Evolutionary conservation across 2,888 invertebrate genomes (phyloP).

Genomic region (Morpho achilles): DNA sequence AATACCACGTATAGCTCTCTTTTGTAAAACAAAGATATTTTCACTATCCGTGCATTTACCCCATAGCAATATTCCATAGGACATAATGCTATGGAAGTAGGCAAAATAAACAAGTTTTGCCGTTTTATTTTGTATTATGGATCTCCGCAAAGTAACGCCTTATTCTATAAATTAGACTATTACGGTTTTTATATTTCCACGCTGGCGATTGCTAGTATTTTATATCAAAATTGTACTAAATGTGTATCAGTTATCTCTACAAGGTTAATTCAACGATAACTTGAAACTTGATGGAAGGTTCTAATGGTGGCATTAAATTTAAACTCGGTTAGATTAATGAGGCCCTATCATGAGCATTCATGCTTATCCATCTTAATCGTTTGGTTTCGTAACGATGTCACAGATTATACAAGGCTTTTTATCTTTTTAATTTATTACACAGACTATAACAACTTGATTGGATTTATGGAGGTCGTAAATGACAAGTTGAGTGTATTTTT

Average conservation of each 20-base stretch:
- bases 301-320: constrained; percentile 23
- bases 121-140: too few species aligned
- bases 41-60: too few species aligned
- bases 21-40: too few species aligned
- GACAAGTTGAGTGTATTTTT: constrained; percentile 16
- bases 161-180: too few species aligned
- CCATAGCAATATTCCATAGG: too few species aligned
- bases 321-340: constrained; percentile 18
- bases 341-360: constrained; percentile 13
- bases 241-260: constrained; percentile 32
- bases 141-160: too few species aligned
- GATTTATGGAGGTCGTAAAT: constrained; percentile 24
- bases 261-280: constrained; percentile 40
- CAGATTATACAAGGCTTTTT: constrained; percentile 20
- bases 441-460: constrained; percentile 18
- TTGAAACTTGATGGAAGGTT: constrained; percentile 25
- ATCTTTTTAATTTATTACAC: constrained; percentile 22
- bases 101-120: too few species aligned
- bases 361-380: constrained; percentile 25
- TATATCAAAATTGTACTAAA: too few species aligned
- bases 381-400: constrained; percentile 15
- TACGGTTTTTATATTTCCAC: too few species aligned
- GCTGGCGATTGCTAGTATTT: too few species aligned
- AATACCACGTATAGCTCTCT: too few species aligned
- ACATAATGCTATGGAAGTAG: too few species aligned